phyloP scores from a whole-genome alignment of 2,888 invertebrate species.

The Buathra laborator region DNA sequence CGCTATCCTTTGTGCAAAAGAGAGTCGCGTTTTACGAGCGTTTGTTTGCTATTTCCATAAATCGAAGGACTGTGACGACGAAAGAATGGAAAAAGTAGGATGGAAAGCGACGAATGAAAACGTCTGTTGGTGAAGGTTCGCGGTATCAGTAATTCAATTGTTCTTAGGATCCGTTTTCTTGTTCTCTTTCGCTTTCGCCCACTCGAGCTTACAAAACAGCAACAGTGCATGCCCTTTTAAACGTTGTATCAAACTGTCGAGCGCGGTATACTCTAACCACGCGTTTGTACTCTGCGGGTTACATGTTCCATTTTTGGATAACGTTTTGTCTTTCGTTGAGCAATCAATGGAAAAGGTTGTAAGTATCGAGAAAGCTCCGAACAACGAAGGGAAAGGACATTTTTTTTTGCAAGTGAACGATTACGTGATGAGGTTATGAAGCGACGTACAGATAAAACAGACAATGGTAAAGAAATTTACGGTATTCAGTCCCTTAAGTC shows the following conservation, averaged over 20 bases:
- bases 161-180: not conserved
- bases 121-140: constrained; percentile 14
- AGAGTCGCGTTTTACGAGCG: not conserved
- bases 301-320: not conserved
- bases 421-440: not conserved
- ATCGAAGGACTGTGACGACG: not conserved
- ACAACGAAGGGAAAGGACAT: not conserved
- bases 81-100: constrained; percentile 13
- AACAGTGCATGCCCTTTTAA: not conserved
- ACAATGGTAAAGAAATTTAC: not conserved
- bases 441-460: not conserved
- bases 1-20: not conserved
- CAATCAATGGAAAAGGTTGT: constrained; percentile 8
- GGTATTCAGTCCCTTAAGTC: too few relatives aligned
- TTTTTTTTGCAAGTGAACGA: not conserved
- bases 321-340: not conserved
- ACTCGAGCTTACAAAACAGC: not conserved
- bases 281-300: not conserved
- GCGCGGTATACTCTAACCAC: not conserved
- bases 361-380: not conserved
- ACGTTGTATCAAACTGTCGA: not conserved
- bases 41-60: constrained; percentile 5
- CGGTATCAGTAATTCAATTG: constrained; percentile 7
- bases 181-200: not conserved
- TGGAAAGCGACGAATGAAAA: not conserved